Percentiles rank a stretch among this genome's conserved stretches.
Conservation (phyloP, 23 tunicate genomes). For the Halocynthia aurantium region DNA sequence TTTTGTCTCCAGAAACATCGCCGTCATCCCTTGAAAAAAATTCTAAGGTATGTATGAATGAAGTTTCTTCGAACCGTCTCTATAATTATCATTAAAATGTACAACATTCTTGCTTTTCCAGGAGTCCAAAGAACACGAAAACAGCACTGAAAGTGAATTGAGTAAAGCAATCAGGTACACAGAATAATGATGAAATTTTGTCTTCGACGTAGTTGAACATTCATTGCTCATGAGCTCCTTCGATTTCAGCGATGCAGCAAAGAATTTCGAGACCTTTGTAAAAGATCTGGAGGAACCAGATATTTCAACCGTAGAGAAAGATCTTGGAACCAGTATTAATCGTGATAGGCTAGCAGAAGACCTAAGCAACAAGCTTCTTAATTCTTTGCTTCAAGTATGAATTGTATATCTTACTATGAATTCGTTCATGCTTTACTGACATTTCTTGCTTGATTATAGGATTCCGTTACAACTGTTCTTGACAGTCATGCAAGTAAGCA, state of each 20-base stretch:
- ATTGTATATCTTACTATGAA: neutral
- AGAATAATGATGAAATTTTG: too few species aligned
- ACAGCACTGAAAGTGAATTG: neutral
- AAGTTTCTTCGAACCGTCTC: neutral
- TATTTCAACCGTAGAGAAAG: too few species aligned
- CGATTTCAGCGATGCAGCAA: too few species aligned
- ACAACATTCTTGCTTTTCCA: neutral
- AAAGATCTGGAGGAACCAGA: too few species aligned
- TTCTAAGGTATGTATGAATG: neutral
- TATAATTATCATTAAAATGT: too few species aligned
- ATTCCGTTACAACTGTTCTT: constrained; percentile 1
- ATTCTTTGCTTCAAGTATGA: constrained; percentile 19
- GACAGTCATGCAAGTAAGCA: neutral
- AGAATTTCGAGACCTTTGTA: too few species aligned
- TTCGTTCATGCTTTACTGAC: neutral
- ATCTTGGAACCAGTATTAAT: too few species aligned
- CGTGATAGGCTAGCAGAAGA: constrained; percentile 8
- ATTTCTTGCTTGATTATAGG: neutral
- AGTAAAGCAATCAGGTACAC: too few species aligned
- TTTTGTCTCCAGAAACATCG: neutral
- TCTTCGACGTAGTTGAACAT: too few species aligned
- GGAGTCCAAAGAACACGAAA: neutral
- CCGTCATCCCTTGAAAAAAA: neutral
- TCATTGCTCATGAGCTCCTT: too few species aligned
- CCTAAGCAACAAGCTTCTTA: constrained; percentile 1